phyloP scores from a whole-genome alignment of 2,113 vertebrate genomes.

The Climacteris rufus region DNA sequence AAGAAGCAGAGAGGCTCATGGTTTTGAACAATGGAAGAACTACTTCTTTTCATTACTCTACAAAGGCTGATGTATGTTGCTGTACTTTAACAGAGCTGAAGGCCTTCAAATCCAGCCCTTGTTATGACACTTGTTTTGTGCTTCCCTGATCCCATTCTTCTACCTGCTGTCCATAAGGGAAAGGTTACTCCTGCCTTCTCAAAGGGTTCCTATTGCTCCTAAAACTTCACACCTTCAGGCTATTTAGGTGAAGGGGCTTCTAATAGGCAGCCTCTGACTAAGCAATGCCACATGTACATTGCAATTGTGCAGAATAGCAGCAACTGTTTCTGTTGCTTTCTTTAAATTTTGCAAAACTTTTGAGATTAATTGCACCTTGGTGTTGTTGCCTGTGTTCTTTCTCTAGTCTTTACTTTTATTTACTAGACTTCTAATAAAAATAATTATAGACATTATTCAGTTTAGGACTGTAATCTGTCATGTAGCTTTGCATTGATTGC shows the following conservation, averaged over 20 bases:
- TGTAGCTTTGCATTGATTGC: background rate
- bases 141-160: background rate
- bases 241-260: background rate
- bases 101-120: background rate
- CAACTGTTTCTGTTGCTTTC: background rate
- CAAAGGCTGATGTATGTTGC: background rate
- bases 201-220: background rate
- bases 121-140: background rate
- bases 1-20: background rate
- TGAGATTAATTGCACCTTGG: background rate
- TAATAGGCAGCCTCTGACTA: background rate
- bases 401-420: background rate
- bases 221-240: background rate
- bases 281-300: accelerated
- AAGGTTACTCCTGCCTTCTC: background rate
- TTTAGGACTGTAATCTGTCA: background rate
- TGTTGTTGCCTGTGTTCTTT: background rate
- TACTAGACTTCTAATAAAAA: background rate
- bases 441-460: background rate
- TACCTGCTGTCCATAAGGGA: background rate
- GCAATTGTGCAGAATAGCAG: background rate
- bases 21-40: background rate
- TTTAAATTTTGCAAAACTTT: background rate
- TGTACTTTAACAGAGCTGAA: background rate
- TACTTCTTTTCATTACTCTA: background rate